Percentiles rank a stretch among this genome's conserved stretches.
Conservation (phyloP, 2,113 vertebrate species). For the Centropus unirufus region DNA sequence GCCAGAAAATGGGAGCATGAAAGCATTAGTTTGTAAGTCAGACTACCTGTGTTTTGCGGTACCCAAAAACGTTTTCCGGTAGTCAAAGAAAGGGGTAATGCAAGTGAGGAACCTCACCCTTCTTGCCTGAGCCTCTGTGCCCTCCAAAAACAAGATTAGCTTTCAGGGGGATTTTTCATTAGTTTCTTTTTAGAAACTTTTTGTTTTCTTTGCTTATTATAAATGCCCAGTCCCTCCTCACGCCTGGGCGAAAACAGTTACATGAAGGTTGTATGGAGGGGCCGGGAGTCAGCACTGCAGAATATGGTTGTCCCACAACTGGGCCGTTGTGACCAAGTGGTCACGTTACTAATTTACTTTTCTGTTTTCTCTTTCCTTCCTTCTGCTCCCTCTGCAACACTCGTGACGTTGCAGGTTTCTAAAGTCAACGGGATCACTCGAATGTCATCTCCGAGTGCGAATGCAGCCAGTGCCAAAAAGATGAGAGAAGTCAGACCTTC, state of each 20-base stretch:
- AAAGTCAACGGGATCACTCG: slow-evolving; percentile 94
- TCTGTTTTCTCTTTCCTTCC: slow-evolving; percentile 27
- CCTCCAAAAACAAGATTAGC: background rate
- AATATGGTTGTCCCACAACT: background rate
- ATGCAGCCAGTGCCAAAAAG: slow-evolving; percentile 93
- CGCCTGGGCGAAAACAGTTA: background rate
- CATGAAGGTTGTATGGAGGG: background rate
- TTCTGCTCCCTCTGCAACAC: slow-evolving; percentile 2
- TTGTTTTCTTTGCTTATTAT: background rate
- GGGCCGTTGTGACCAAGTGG: background rate
- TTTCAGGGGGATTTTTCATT: background rate
- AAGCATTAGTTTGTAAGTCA: background rate
- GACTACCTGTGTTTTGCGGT: background rate
- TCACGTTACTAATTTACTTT: background rate
- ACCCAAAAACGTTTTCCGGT: background rate
- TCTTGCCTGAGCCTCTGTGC: background rate
- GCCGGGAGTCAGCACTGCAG: background rate
- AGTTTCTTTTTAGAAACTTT: background rate
- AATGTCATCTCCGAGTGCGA: slow-evolving; percentile 84
- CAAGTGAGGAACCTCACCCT: background rate
- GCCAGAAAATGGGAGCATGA: background rate
- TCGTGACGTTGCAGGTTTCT: slow-evolving; percentile 81
- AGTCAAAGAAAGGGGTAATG: background rate
- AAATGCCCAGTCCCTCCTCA: background rate
- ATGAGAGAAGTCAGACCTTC: slow-evolving; percentile 94